A percentile compares a stretch with the other conserved stretches of the same genome.
Evolutionary conservation across 2,113 vertebrate species (phyloP).

Genomic region (Felis catus): DNA sequence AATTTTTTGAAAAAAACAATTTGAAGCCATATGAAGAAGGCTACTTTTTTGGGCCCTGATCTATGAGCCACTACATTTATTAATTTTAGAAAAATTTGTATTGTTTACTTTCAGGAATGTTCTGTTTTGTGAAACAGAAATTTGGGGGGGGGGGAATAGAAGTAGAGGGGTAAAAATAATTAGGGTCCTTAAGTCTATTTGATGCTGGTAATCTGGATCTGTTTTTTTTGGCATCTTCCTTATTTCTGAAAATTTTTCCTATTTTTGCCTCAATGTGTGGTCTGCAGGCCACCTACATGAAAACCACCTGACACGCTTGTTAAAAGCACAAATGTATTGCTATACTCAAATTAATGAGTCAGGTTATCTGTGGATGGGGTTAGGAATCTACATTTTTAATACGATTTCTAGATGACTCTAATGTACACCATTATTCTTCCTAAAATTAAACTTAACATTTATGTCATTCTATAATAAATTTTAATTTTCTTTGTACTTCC

Average conservation of each 20-base stretch:
- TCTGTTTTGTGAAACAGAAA: neutral
- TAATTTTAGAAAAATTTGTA: neutral
- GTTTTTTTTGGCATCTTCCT: neutral
- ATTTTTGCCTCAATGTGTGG: neutral
- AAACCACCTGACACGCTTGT: neutral
- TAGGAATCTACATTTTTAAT: slow-evolving; percentile 42
- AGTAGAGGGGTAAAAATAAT: neutral
- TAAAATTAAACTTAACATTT: neutral
- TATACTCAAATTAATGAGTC: neutral
- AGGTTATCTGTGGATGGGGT: neutral
- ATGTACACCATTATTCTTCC: neutral
- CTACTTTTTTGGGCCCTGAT: neutral
- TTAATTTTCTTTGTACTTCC: neutral
- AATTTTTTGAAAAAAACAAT: slow-evolving; percentile 14
- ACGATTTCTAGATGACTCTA: neutral
- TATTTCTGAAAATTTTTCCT: neutral
- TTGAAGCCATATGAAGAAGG: neutral
- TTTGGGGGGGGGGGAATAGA: neutral
- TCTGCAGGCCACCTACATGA: neutral
- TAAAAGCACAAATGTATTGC: neutral
- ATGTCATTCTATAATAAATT: slow-evolving; percentile 21
- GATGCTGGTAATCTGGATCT: neutral
- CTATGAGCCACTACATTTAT: neutral
- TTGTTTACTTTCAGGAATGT: slow-evolving; percentile 29
- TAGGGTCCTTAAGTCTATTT: neutral